Percentiles rank a stretch among this genome's conserved stretches.
Evolutionary conservation across 35 echinoderm and acorn worm genomes (phyloP).

Genomic region (Lytechinus variegatus): DNA sequence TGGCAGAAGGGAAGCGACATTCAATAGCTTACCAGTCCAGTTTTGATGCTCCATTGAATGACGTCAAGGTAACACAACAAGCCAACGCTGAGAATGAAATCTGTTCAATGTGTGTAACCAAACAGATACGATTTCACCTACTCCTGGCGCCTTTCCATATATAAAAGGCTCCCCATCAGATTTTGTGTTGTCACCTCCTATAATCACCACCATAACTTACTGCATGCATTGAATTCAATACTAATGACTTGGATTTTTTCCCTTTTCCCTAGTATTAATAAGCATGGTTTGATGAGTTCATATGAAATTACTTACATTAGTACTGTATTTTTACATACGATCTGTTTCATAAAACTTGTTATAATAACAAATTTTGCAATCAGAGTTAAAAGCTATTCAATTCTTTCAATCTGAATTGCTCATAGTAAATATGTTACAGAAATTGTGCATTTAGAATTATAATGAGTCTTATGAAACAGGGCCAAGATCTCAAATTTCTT

Average conservation of each 20-base stretch:
- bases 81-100: slow-evolving; percentile 24
- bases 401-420: too few relatives aligned
- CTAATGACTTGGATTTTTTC: not conserved
- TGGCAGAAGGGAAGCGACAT: slow-evolving; percentile 50
- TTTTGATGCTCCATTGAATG: slow-evolving; percentile 28
- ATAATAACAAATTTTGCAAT: not conserved
- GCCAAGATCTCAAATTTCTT: too few relatives aligned
- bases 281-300: slow-evolving; percentile 28
- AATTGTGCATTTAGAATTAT: too few relatives aligned
- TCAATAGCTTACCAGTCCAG: slow-evolving; percentile 36
- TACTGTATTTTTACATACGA: not conserved
- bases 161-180: slow-evolving; percentile 32
- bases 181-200: not conserved
- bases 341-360: not conserved
- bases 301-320: not conserved
- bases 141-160: slow-evolving; percentile 27
- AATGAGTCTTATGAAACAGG: too few relatives aligned
- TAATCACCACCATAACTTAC: slow-evolving; percentile 13
- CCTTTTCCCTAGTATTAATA: not conserved
- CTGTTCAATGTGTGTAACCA: slow-evolving; percentile 40
- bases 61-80: slow-evolving; percentile 53
- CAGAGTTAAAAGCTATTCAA: too few relatives aligned
- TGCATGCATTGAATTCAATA: slow-evolving; percentile 32
- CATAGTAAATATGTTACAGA: too few relatives aligned
- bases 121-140: slow-evolving; percentile 42